Conservation (phyloP, 2,797 vertebrate genomes). For the Typhlichthys eigenmanni region DNA sequence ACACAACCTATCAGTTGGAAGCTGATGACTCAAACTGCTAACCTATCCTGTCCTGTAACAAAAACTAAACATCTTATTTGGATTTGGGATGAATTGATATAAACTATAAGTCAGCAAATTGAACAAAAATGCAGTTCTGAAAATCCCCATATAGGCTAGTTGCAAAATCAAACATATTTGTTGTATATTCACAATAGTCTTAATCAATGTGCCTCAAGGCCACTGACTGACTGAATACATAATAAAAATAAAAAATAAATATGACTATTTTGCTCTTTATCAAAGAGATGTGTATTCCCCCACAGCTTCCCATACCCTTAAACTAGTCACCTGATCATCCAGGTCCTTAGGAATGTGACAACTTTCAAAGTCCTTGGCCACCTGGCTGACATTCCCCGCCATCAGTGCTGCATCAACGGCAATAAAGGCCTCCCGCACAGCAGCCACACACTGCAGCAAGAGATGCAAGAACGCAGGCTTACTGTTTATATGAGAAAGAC, state of each 20-base stretch:
- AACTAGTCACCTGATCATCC: conserved; percentile 62
- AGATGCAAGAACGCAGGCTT: background rate
- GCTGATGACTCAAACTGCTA: too few species aligned
- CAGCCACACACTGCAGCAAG: conserved; percentile 72
- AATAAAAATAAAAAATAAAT: background rate
- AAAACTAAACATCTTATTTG: too few species aligned
- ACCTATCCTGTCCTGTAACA: too few species aligned
- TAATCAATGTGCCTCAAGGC: too few species aligned
- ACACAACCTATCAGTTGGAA: too few species aligned
- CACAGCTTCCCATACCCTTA: background rate
- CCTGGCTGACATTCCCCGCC: conserved; percentile 43
- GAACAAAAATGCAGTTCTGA: too few species aligned
- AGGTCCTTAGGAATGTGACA: conserved; percentile 64
- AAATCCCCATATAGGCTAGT: too few species aligned
- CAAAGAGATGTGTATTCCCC: background rate
- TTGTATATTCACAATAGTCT: too few species aligned
- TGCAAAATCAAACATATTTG: too few species aligned
- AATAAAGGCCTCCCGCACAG: conserved; percentile 70
- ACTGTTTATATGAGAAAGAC: background rate
- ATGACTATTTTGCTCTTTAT: background rate
- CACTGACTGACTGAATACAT: too few species aligned
- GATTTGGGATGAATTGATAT: too few species aligned
- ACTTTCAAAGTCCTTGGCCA: conserved; percentile 75
- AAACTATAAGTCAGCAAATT: too few species aligned
- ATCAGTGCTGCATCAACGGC: conserved; percentile 67